phyloP scores from a whole-genome alignment of 37 sponge, comb jelly and placozoan species.

The Crambe crambe region DNA sequence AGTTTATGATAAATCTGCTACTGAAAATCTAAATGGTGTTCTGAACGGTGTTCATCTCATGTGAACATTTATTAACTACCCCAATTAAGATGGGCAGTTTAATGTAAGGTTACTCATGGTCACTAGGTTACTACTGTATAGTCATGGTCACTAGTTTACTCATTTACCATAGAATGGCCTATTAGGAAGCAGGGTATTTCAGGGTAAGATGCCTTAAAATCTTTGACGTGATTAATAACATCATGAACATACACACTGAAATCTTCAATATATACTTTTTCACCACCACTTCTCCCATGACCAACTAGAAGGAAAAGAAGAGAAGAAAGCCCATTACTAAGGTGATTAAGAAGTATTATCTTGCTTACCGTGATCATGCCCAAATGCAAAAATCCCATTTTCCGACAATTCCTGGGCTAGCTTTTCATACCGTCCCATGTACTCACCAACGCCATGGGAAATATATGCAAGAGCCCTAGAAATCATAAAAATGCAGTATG shows the following conservation, averaged over 20 bases:
- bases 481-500: background rate
- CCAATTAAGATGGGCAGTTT: too few relatives aligned
- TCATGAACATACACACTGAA: slow-evolving; percentile 53
- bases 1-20: too few relatives aligned
- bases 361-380: slow-evolving; percentile 68
- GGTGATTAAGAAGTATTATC: too few relatives aligned
- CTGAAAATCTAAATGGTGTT: too few relatives aligned
- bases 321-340: background rate
- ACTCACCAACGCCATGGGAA: slow-evolving; percentile 69
- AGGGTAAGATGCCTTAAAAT: slow-evolving; percentile 34
- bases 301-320: slow-evolving; percentile 49
- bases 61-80: too few relatives aligned
- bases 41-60: too few relatives aligned
- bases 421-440: slow-evolving; percentile 67
- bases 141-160: too few relatives aligned
- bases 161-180: slow-evolving; percentile 84
- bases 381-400: slow-evolving; percentile 39
- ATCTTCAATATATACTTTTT: slow-evolving; percentile 35
- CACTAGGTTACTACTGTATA: background rate
- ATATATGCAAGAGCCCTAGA: slow-evolving; percentile 50
- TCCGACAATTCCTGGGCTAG: slow-evolving; percentile 28
- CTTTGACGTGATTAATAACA: slow-evolving; percentile 40
- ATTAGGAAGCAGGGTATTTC: slow-evolving; percentile 58
- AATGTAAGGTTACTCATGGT: background rate
- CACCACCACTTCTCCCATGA: slow-evolving; percentile 77